phyloP scores from a whole-genome alignment of 1,140 invertebrate genomes.

The Drosophila equinoxialis region DNA sequence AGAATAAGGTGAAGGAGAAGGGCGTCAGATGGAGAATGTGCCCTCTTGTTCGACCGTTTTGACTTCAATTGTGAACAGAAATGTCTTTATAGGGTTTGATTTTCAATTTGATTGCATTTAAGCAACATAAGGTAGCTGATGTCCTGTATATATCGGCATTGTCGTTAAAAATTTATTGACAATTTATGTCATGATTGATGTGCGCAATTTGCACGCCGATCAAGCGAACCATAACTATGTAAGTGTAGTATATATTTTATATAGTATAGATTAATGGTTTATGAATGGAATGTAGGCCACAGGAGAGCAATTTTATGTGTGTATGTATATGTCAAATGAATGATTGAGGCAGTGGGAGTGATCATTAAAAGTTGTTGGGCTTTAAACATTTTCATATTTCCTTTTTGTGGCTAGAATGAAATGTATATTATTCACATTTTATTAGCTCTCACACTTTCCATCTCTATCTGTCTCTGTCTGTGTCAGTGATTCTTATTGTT shows the following conservation, averaged over 20 bases:
- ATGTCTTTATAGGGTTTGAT: slow-evolving; percentile 74
- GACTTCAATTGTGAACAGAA: slow-evolving; percentile 57
- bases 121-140: slow-evolving; percentile 45
- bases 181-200: slow-evolving; percentile 74
- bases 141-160: slow-evolving; percentile 17
- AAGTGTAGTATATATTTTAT: slow-evolving; percentile 28
- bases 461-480: background rate
- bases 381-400: slow-evolving; percentile 12
- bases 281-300: slow-evolving; percentile 1
- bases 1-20: background rate
- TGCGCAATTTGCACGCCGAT: slow-evolving; percentile 70
- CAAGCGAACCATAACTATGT: slow-evolving; percentile 46
- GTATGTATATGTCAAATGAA: slow-evolving; percentile 1
- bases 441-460: background rate
- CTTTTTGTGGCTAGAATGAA: slow-evolving; percentile 8
- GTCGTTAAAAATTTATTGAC: slow-evolving; percentile 62
- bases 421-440: slow-evolving; percentile 13
- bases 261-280: background rate
- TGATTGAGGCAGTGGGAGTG: background rate
- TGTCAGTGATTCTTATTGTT: slow-evolving; percentile 5
- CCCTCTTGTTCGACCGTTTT: slow-evolving; percentile 39
- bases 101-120: slow-evolving; percentile 80
- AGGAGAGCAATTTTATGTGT: slow-evolving; percentile 3
- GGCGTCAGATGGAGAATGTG: background rate
- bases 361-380: slow-evolving; percentile 7